Conservation (phyloP, 1,140 invertebrate species). For the Monochamus saltuarius region DNA sequence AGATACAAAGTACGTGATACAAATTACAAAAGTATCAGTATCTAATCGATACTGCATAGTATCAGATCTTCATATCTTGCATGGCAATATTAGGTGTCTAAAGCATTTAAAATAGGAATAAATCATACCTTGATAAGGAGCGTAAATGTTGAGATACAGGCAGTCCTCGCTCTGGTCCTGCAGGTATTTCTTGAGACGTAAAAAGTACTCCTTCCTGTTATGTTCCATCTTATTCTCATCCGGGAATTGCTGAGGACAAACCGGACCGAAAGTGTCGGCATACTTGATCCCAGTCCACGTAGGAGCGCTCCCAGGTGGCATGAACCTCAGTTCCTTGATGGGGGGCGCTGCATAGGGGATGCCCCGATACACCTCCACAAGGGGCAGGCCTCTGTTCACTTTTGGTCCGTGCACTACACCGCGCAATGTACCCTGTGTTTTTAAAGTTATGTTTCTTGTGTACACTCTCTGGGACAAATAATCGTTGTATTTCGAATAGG, state of each 20-base stretch:
- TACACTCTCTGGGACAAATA: conserved; percentile 26
- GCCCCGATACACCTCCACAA: conserved; percentile 68
- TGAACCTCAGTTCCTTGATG: conserved; percentile 74
- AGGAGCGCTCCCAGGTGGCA: conserved; percentile 71
- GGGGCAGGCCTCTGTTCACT: conserved; percentile 53
- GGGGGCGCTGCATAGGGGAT: conserved; percentile 92
- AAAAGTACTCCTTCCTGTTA: conserved; percentile 68
- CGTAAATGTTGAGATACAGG: conserved; percentile 89
- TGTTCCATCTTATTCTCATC: conserved; percentile 62
- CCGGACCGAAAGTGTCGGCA: conserved; percentile 74
- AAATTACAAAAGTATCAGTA: no score
- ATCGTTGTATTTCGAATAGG: conserved; percentile 20
- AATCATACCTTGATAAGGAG: conserved; percentile 69
- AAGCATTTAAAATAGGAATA: no score
- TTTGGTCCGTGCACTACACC: conserved; percentile 62
- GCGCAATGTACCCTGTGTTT: conserved; percentile 54
- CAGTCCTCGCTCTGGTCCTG: conserved; percentile 88
- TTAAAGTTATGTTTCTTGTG: conserved; percentile 39
- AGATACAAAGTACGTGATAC: no score
- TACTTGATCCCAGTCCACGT: conserved; percentile 40
- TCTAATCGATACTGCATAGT: no score
- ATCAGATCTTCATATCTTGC: no score
- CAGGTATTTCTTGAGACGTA: conserved; percentile 67
- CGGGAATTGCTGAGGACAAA: conserved; percentile 80
- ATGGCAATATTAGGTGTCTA: no score